A percentile compares a stretch with the other conserved stretches of the same genome.
Evolutionary conservation across 2,113 vertebrate genomes (phyloP).

Genomic region (Myiagra hebetior): DNA sequence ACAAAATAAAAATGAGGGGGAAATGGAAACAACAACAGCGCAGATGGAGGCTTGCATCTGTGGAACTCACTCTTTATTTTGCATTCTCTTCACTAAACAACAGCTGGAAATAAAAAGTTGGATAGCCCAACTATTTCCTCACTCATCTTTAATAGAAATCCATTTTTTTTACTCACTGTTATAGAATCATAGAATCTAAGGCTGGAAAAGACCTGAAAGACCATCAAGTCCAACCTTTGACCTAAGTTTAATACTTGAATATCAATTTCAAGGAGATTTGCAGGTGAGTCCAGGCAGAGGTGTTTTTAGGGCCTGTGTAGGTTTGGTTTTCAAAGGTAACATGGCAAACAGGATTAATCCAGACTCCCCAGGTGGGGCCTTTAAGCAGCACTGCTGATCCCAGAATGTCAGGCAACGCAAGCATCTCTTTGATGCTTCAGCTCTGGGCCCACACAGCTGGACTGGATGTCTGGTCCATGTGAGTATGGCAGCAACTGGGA

Average conservation of each 20-base stretch:
- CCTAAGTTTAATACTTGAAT: not conserved
- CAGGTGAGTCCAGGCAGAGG: not conserved
- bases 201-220: not conserved
- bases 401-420: not conserved
- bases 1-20: not conserved
- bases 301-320: not conserved
- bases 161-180: not conserved
- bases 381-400: not conserved
- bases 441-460: not conserved
- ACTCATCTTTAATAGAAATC: not conserved
- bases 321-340: not conserved
- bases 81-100: not conserved
- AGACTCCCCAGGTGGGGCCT: not conserved
- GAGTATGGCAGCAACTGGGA: not conserved
- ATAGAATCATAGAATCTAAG: not conserved
- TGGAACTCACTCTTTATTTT: not conserved
- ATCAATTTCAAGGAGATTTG: not conserved
- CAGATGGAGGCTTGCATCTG: not conserved
- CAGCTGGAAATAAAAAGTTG: not conserved
- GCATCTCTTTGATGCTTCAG: rapidly evolving
- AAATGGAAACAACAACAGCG: not conserved
- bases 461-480: not conserved
- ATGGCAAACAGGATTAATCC: not conserved
- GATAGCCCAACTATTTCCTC: not conserved
- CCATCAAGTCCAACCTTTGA: not conserved